Conservation (phyloP, 2,888 invertebrate genomes). For the Brassicogethes aeneus region DNA sequence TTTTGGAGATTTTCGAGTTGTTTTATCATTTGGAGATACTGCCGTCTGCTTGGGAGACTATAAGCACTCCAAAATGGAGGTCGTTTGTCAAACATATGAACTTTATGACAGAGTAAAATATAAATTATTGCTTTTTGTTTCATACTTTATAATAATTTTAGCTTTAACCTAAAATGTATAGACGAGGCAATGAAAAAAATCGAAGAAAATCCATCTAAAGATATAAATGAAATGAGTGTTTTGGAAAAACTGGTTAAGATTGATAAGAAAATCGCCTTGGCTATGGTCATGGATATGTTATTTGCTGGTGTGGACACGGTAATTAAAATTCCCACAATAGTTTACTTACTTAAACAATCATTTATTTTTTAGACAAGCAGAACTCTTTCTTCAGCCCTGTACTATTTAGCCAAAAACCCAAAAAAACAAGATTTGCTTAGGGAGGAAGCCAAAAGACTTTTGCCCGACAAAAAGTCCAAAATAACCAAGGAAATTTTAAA, state of each 20-base stretch:
- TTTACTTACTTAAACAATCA: background rate
- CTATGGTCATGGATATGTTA: constrained; percentile 63
- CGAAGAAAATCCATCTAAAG: background rate
- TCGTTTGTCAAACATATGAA: background rate
- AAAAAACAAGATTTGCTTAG: constrained; percentile 37
- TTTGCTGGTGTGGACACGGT: constrained; percentile 66
- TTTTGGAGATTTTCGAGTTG: background rate
- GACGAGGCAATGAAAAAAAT: background rate
- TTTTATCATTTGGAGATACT: background rate
- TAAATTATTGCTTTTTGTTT: no score
- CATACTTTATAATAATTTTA: no score
- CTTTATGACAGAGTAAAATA: no score
- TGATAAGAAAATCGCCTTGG: constrained; percentile 52
- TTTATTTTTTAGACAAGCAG: constrained; percentile 38
- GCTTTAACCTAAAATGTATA: background rate
- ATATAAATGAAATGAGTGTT: constrained; percentile 48
- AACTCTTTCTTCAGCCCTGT: constrained; percentile 36
- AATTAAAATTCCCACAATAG: constrained; percentile 9
- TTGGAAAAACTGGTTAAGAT: constrained; percentile 54
- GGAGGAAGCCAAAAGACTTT: constrained; percentile 30
- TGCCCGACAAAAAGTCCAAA: constrained; percentile 22
- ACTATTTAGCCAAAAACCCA: constrained; percentile 37
- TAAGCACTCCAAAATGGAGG: background rate
- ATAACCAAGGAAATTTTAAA: constrained; percentile 35
- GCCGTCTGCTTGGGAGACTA: background rate